A percentile compares a stretch with the other conserved stretches of the same genome.
Evolutionary conservation across 2,888 invertebrate species (phyloP).

Genomic region (Aromia moschata): DNA sequence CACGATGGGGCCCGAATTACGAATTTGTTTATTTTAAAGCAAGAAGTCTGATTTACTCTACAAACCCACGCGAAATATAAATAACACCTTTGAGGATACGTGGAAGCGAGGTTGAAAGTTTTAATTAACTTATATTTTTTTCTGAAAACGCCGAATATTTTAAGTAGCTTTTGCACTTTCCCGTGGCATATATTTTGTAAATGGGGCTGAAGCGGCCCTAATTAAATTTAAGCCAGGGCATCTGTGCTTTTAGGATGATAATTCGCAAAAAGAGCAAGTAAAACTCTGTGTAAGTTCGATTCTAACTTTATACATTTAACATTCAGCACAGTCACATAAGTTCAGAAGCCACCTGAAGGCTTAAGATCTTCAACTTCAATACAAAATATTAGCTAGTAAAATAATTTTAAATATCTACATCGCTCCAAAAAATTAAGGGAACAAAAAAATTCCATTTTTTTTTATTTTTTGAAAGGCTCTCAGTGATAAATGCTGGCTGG

Average conservation of each 20-base stretch:
- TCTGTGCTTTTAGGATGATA: conserved; percentile 14
- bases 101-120: conserved; percentile 31
- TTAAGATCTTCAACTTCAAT: no score
- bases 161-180: conserved; percentile 22
- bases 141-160: conserved; percentile 14
- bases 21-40: conserved; percentile 11
- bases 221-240: conserved; percentile 8
- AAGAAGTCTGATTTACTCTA: background rate
- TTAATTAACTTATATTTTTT: conserved; percentile 39
- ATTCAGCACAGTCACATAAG: no score
- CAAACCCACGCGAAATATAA: conserved; percentile 17
- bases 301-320: no score
- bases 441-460: no score
- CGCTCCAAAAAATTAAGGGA: no score
- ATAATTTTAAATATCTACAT: no score
- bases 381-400: no score
- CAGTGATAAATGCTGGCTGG: no score
- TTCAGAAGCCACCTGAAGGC: no score
- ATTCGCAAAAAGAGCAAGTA: background rate
- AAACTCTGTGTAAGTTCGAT: background rate
- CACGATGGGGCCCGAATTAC: background rate
- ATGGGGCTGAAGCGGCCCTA: conserved; percentile 5
- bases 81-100: conserved; percentile 34
- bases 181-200: conserved; percentile 21
- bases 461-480: no score